Evolutionary conservation across 2,888 invertebrate genomes (phyloP), one percentile per base, ranked within the genome.

Genomic region (Torymus auratus): DNA sequence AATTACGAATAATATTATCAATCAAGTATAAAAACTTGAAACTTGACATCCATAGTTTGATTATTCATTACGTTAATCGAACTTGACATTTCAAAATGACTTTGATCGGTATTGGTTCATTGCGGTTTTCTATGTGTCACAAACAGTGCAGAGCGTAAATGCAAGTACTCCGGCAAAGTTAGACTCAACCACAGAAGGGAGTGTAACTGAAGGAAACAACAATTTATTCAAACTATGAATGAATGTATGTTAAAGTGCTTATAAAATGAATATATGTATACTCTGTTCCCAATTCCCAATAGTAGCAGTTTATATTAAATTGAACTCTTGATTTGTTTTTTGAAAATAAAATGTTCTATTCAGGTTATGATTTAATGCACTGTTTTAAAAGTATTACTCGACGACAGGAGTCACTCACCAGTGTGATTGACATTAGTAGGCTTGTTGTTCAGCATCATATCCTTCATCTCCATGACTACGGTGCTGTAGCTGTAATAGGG

Each of bases 401-500:
- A 41, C 41, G 41, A 41, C 41, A 41, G 41, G 7, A 41, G 41
- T 28, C 20, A 74, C 80, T 81, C 87, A 90, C 90, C 90, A 83
- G 88, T 86, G 85, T 90, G 90, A 89, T 90, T 90, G 86, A 87
- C 86, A 83, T 85, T 88, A 83, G 84, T 83, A 76, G 86, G 85
- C 85, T 90, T 92, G 86, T 90, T 91, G 88, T 93, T 93, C 17
- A 81, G 69, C 75, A 81, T 78, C 87, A 94, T 93, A 91, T 95
- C 94, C 90, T 94, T 93, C 94, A 95, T 95, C 91, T 95, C 95
- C 91, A 95, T 93, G 87, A 95, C 93, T 68, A 95, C 95, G 50
- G 95, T 94, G 89, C 94, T 95, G 91, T 95, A 95, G 88, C 94
- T 94, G 90, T 95, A 95, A 90, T 95, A 95, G 2, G 95, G 95